Evolutionary conservation across 2,113 vertebrate genomes (phyloP), one percentile per base, ranked within the genome.

Genomic region (Vulpes ferrilata): DNA sequence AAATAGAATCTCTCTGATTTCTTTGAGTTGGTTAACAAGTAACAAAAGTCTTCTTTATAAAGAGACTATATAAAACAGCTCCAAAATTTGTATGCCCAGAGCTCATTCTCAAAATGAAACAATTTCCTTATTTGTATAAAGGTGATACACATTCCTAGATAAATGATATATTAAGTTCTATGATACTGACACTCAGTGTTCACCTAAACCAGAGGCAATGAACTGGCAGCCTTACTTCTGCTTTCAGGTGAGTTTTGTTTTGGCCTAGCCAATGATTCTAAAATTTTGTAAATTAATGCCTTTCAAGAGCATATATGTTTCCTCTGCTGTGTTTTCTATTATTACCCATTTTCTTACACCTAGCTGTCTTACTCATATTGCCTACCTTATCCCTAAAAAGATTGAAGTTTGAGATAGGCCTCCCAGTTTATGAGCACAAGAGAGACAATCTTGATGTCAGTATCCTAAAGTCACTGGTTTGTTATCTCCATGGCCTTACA

Each of bases 61-160:
- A 43, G 43, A 43, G 43, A 43, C 43, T 64, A 81, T 62, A 84
- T 85, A 57, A 92, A 84, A 74, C 38, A 94, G 64, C 48, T 90
- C 55, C 38, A 67, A 88, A 90, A 57, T 88, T 16, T 74, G 32
- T 93, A 16, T 73, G 38, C 35, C 25, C 90, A n/a, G 8, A 94
- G 13, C 30, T 84, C 30, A 81, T 92, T 88, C 35, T 96, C 55
- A 79, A 78, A 74, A 35, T 57, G 30, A 89, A 94, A 65, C 12
- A n/a, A 64, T 76, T 57, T 81, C 80, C 11, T 73, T 67, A 81
- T 92, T 95, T 93, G 17, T 93, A 2, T 95, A 94, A 86, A 86
- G 2, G 11, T 90, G 22, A 11, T 48, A 76, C 16, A 78, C 32
- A 83, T 90, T 95, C 11, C 51, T 51, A 76, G 9, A 48, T 86